phyloP scores from a whole-genome alignment of 23 tunicate genomes.

The Pegea sp. region DNA sequence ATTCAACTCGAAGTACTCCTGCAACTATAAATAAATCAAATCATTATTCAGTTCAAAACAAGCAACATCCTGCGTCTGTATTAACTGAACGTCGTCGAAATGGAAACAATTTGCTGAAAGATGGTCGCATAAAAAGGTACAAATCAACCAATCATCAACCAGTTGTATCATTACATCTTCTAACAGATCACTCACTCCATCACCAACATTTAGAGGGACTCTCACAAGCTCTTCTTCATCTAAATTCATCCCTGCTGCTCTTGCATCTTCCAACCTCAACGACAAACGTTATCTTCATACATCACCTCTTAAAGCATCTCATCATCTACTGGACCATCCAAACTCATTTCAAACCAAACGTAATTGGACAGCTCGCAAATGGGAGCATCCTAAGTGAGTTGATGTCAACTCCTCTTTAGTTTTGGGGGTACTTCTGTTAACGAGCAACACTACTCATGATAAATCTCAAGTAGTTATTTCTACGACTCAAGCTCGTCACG shows the following conservation, averaged over 20 bases:
- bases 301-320: constrained; percentile 6
- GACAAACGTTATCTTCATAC: background rate
- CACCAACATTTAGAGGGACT: constrained; percentile 19
- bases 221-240: too few relatives aligned
- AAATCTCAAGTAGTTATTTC: too few relatives aligned
- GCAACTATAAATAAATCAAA: constrained; percentile 8
- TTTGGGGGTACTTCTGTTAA: too few relatives aligned
- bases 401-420: background rate
- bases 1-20: constrained; percentile 54
- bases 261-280: constrained; percentile 4
- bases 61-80: constrained; percentile 3
- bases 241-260: background rate
- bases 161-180: background rate
- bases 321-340: too few relatives aligned
- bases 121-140: background rate
- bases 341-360: constrained; percentile 7
- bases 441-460: too few relatives aligned
- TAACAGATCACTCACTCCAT: constrained; percentile 18
- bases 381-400: constrained; percentile 27
- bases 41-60: too few relatives aligned
- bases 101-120: constrained; percentile 1
- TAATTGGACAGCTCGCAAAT: constrained; percentile 14
- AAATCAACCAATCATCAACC: background rate
- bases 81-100: constrained; percentile 5
- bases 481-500: too few relatives aligned